A percentile compares a stretch with the other conserved stretches of the same genome.
These are phyloP conservation scores for Hippoglossus stenolepis DNA, from an alignment of 2,113 vertebrate species.

Conservation along the genomic window DNA sequence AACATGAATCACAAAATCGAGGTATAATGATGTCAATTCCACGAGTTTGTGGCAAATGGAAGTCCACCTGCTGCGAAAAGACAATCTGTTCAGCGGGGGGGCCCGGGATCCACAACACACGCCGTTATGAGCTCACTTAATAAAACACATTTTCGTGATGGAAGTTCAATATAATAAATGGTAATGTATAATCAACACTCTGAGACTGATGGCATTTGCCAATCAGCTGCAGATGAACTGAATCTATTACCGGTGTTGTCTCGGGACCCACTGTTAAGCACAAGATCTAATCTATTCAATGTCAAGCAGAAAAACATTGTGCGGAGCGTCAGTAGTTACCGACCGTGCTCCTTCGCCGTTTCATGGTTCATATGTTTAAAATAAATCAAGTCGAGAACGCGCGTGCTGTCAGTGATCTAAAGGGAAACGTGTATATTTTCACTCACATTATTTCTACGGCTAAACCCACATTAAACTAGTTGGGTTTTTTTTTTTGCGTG, in stretches of 20 bases:
- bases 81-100: constrained; percentile 79
- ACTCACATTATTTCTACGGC: not conserved
- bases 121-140: constrained; percentile 82
- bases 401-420: not conserved
- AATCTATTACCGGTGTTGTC: constrained; percentile 50
- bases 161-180: constrained; percentile 79
- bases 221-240: constrained; percentile 72
- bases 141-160: constrained; percentile 80
- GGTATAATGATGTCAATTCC: constrained; percentile 89
- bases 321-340: constrained; percentile 38
- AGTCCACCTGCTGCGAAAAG: constrained; percentile 82
- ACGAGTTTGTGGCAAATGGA: constrained; percentile 82
- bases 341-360: constrained; percentile 9
- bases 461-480: constrained; percentile 2
- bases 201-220: constrained; percentile 60
- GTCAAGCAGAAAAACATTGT: constrained; percentile 36
- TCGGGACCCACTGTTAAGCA: constrained; percentile 34
- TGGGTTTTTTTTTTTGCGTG: too few relatives aligned
- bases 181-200: constrained; percentile 79
- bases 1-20: constrained; percentile 82
- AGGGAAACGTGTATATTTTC: not conserved
- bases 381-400: constrained; percentile 36
- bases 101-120: constrained; percentile 71
- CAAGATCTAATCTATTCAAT: constrained; percentile 57
- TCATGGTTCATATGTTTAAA: constrained; percentile 30